A percentile compares a stretch with the other conserved stretches of the same genome.
Evolutionary conservation across 2,888 invertebrate genomes (phyloP).

Genomic region (Brassicogethes aeneus): DNA sequence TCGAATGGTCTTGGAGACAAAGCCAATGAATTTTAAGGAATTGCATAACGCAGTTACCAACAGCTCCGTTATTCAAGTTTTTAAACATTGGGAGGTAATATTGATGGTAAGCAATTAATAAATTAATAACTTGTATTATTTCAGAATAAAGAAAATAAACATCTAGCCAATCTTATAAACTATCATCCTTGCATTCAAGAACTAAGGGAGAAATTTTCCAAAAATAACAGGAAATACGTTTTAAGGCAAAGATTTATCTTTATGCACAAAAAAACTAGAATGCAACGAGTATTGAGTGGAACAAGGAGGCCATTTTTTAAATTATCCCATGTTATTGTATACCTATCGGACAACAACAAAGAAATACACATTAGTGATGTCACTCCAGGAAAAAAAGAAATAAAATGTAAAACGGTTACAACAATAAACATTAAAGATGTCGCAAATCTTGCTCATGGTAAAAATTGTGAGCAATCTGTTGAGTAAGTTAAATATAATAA

Average conservation of each 20-base stretch:
- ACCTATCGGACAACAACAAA: conserved; percentile 17
- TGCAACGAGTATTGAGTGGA: too few species aligned
- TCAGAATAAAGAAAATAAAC: too few species aligned
- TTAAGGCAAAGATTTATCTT: background rate
- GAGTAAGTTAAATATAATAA: background rate
- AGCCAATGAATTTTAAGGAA: conserved; percentile 30
- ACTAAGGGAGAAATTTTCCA: background rate
- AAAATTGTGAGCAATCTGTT: conserved; percentile 3
- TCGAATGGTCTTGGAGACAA: conserved; percentile 28
- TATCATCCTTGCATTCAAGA: background rate
- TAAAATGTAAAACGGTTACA: conserved; percentile 8
- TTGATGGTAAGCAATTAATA: too few species aligned
- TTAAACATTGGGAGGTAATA: too few species aligned
- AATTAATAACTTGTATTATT: too few species aligned
- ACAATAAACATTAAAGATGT: conserved; percentile 4
- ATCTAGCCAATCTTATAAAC: too few species aligned
- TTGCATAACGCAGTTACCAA: conserved; percentile 30
- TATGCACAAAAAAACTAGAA: background rate
- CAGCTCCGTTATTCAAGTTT: too few species aligned
- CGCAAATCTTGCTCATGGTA: conserved; percentile 2
- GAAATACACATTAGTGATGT: conserved; percentile 16
- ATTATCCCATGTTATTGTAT: conserved; percentile 13
- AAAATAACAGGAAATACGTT: background rate
- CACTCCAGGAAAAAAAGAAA: conserved; percentile 2
- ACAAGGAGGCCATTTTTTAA: background rate